Evolutionary conservation across 2,888 invertebrate genomes (phyloP).

Genomic region (Chloroclysta siterata): DNA sequence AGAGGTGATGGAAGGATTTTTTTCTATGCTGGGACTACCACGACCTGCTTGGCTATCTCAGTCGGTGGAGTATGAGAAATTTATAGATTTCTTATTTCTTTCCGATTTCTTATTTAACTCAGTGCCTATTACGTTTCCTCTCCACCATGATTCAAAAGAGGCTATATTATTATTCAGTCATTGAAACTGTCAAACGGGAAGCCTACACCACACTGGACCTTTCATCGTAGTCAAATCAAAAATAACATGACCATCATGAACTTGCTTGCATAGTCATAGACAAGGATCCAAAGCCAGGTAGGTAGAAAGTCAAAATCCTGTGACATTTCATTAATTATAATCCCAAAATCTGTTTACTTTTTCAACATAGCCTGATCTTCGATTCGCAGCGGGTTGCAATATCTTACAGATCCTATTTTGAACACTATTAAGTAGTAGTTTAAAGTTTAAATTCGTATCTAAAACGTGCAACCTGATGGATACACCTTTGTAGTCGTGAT

Average conservation of each 20-base stretch:
- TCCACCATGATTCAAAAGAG: no score
- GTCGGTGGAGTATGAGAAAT: no score
- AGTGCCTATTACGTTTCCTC: no score
- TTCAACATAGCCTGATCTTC: slow-evolving; percentile 56
- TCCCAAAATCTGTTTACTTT: slow-evolving; percentile 66
- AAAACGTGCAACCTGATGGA: slow-evolving; percentile 29
- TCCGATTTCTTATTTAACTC: no score
- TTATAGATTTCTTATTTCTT: no score
- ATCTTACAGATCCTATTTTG: slow-evolving; percentile 29
- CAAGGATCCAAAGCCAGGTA: slow-evolving; percentile 50
- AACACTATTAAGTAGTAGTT: background rate
- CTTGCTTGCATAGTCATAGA: slow-evolving; percentile 1
- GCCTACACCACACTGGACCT: background rate
- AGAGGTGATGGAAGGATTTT: no score
- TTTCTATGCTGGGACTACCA: no score
- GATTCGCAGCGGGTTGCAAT: slow-evolving; percentile 69
- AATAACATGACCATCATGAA: background rate
- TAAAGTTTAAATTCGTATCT: slow-evolving; percentile 38
- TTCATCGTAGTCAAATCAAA: background rate
- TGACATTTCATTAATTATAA: slow-evolving; percentile 78
- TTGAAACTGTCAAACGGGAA: background rate
- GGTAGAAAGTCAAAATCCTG: slow-evolving; percentile 54
- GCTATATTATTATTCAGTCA: no score
- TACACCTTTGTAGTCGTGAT: slow-evolving; percentile 49
- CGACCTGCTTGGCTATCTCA: no score